Conservation (phyloP, 2,797 vertebrate genomes). For the Acrossocheilus wenchowensis region DNA sequence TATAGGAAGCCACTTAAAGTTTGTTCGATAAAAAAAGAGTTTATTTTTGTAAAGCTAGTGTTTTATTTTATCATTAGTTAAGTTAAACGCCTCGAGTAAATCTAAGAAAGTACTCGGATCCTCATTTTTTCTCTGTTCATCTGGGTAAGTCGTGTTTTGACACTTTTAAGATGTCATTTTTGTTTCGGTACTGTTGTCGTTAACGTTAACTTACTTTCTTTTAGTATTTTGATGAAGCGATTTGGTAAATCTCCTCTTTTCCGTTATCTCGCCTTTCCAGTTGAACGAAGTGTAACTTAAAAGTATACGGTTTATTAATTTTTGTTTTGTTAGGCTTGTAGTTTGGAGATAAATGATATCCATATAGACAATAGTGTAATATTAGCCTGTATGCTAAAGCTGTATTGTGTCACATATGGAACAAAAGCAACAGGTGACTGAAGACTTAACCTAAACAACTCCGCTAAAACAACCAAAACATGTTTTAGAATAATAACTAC, state of each 20-base stretch:
- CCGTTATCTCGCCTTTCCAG: neutral
- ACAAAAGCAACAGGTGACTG: conserved; percentile 47
- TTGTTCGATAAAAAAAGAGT: neutral
- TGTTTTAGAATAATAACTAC: no score
- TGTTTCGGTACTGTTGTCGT: neutral
- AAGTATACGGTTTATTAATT: neutral
- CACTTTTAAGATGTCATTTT: neutral
- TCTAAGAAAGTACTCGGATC: neutral
- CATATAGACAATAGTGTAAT: neutral
- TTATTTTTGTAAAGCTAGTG: neutral
- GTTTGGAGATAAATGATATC: neutral
- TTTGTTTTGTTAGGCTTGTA: neutral
- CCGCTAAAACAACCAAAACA: neutral
- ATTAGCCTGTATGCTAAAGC: conserved; percentile 30
- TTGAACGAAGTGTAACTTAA: neutral
- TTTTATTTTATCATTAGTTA: neutral
- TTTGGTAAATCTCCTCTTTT: neutral
- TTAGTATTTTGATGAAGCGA: neutral
- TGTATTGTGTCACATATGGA: conserved; percentile 35
- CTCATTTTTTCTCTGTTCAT: neutral
- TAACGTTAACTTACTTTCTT: neutral
- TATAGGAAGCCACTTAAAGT: neutral
- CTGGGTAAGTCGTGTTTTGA: conserved; percentile 10
- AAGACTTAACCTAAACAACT: neutral
- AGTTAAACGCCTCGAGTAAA: neutral